Percentiles rank a stretch among this genome's conserved stretches.
Evolutionary conservation across 1,140 invertebrate species (phyloP).

Genomic region (Drosophila carrolli): DNA sequence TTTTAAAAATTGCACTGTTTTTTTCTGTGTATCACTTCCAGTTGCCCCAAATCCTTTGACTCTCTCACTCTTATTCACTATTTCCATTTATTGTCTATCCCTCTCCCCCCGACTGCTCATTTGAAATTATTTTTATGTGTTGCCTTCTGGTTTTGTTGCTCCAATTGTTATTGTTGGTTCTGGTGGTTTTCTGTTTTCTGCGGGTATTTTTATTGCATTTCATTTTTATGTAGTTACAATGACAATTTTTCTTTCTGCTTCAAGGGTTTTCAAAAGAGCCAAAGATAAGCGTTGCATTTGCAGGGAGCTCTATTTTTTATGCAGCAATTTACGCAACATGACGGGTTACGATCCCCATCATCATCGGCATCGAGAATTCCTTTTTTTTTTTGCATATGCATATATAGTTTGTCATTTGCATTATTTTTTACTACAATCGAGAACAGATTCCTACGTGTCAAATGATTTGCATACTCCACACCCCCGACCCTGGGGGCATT

Average conservation of each 20-base stretch:
- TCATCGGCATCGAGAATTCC: slow-evolving; percentile 24
- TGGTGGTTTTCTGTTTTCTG: slow-evolving; percentile 62
- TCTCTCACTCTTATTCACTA: neutral
- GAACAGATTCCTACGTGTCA: slow-evolving; percentile 36
- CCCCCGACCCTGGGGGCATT: slow-evolving; percentile 16
- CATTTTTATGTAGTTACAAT: slow-evolving; percentile 79
- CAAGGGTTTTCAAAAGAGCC: slow-evolving; percentile 59
- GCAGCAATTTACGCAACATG: slow-evolving; percentile 71
- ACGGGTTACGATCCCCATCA: slow-evolving; percentile 37
- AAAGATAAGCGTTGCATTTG: slow-evolving; percentile 45
- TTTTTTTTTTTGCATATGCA: slow-evolving; percentile 32
- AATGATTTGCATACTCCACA: slow-evolving; percentile 34
- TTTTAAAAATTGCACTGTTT: neutral
- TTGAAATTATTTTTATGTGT: slow-evolving; percentile 77
- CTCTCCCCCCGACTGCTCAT: slow-evolving; percentile 40
- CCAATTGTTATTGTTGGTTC: slow-evolving; percentile 27
- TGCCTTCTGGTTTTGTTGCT: slow-evolving; percentile 50
- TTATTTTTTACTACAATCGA: slow-evolving; percentile 68
- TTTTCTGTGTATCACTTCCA: slow-evolving; percentile 9
- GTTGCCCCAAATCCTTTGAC: slow-evolving; percentile 25
- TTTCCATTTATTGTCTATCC: slow-evolving; percentile 5
- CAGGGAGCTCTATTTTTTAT: slow-evolving; percentile 52
- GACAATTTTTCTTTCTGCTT: slow-evolving; percentile 67
- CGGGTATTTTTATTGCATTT: slow-evolving; percentile 79
- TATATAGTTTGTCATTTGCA: slow-evolving; percentile 68